phyloP scores from a whole-genome alignment of 2,113 vertebrate species.

The Murina feae region DNA sequence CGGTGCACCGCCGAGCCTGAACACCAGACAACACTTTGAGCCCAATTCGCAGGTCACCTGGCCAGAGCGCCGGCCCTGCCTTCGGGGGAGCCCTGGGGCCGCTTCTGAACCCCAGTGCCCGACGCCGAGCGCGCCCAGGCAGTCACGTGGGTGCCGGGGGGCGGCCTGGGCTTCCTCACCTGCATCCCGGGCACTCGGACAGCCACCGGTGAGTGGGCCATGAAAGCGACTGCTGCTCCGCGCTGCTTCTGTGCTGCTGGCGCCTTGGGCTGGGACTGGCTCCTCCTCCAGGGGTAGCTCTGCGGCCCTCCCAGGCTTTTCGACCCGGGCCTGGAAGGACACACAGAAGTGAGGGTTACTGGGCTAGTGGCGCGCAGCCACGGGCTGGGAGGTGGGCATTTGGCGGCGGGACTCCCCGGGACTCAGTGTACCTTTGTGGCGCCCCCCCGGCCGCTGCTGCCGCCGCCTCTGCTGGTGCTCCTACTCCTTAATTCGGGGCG shows the following conservation, averaged over 20 bases:
- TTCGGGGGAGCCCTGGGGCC: neutral
- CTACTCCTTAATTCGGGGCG: neutral
- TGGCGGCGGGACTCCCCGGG: neutral
- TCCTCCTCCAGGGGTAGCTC: slow-evolving; percentile 61
- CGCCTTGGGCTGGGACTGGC: slow-evolving; percentile 62
- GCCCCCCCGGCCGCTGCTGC: slow-evolving; percentile 22
- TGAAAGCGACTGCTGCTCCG: slow-evolving; percentile 70
- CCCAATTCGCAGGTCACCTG: slow-evolving; percentile 50
- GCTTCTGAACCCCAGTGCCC: neutral
- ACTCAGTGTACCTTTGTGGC: slow-evolving; percentile 70
- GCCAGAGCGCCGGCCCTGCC: slow-evolving; percentile 19
- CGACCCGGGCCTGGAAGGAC: slow-evolving; percentile 71
- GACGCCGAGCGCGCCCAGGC: neutral
- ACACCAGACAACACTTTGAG: slow-evolving; percentile 13
- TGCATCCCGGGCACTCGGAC: slow-evolving; percentile 92
- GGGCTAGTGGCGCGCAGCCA: neutral
- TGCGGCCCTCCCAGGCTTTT: slow-evolving; percentile 66
- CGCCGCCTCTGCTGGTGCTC: slow-evolving; percentile 18
- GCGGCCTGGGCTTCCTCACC: slow-evolving; percentile 79
- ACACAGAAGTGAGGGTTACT: slow-evolving; percentile 62
- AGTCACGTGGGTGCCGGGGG: slow-evolving; percentile 58
- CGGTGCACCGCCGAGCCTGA: slow-evolving; percentile 18
- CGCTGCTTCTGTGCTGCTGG: slow-evolving; percentile 59
- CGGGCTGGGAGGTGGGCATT: neutral
- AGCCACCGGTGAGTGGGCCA: slow-evolving; percentile 88